Percentiles rank a stretch among this genome's conserved stretches.
Evolutionary conservation across 2,888 invertebrate species (phyloP).

Genomic region (Oasisia sp.): DNA sequence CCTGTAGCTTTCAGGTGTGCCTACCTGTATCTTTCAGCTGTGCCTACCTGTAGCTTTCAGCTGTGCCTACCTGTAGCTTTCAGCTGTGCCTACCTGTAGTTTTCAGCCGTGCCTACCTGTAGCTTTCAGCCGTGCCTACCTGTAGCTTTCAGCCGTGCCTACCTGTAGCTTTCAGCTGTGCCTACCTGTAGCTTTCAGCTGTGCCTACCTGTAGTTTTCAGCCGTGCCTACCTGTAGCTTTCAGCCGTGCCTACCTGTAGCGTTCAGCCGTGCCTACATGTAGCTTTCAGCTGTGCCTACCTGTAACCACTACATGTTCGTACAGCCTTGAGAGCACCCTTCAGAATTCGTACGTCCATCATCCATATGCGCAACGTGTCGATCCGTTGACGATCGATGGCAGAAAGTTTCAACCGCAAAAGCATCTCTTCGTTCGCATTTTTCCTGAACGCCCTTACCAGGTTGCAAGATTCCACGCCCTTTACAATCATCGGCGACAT

Average conservation of each 20-base stretch:
- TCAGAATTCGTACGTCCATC: not conserved
- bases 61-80: no score
- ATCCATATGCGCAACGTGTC: not conserved
- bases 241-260: not conserved
- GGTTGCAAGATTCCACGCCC: not conserved
- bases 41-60: no score
- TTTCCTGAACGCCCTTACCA: not conserved
- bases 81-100: no score
- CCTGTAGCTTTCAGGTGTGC: no score
- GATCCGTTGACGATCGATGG: not conserved
- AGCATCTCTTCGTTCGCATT: not conserved
- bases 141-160: not conserved
- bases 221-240: not conserved
- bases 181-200: not conserved
- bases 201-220: not conserved
- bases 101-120: no score
- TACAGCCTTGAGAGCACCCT: not conserved
- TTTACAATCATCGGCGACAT: not conserved
- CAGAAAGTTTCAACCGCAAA: not conserved
- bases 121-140: no score
- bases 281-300: conserved; percentile 8
- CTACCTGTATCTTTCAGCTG: no score
- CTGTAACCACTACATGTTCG: not conserved
- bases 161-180: not conserved
- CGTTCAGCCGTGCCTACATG: not conserved